These are phyloP conservation scores for Malurus elegans DNA, from an alignment of 2,113 vertebrate genomes.

Conservation along the genomic window DNA sequence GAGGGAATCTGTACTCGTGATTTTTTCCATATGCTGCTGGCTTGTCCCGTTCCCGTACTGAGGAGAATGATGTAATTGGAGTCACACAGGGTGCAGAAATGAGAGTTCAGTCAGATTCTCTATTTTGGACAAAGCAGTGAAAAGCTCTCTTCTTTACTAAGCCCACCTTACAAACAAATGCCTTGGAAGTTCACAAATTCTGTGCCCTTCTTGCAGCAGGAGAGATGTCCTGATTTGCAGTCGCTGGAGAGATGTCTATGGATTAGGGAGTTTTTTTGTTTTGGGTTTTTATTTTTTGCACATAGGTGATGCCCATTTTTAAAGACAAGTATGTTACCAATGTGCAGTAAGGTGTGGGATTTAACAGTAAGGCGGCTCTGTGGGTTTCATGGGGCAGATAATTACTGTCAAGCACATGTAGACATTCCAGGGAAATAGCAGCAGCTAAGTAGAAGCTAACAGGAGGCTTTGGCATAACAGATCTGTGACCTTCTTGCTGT, in stretches of 20 bases:
- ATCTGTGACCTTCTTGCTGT: neutral
- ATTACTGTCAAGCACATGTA: neutral
- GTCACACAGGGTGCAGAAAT: neutral
- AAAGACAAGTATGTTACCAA: neutral
- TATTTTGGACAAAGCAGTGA: neutral
- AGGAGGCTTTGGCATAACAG: neutral
- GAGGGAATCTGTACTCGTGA: neutral
- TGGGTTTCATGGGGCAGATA: neutral
- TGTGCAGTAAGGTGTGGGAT: constrained; percentile 12
- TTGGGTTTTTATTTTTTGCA: neutral
- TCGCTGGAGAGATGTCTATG: neutral
- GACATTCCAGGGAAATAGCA: constrained; percentile 15
- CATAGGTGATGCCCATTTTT: neutral
- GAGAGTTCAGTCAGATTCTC: neutral
- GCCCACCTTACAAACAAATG: neutral
- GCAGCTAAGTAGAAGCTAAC: neutral
- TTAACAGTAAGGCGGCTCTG: neutral
- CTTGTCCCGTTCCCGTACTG: neutral
- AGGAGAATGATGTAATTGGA: neutral
- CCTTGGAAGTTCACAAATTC: neutral
- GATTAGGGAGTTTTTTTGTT: neutral
- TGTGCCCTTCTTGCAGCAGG: neutral
- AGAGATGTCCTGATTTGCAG: rapidly evolving
- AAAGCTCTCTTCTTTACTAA: neutral
- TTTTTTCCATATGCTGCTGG: constrained; percentile 50